phyloP scores from a whole-genome alignment of 2,797 vertebrate species.

The Halcyon leucocephala region DNA sequence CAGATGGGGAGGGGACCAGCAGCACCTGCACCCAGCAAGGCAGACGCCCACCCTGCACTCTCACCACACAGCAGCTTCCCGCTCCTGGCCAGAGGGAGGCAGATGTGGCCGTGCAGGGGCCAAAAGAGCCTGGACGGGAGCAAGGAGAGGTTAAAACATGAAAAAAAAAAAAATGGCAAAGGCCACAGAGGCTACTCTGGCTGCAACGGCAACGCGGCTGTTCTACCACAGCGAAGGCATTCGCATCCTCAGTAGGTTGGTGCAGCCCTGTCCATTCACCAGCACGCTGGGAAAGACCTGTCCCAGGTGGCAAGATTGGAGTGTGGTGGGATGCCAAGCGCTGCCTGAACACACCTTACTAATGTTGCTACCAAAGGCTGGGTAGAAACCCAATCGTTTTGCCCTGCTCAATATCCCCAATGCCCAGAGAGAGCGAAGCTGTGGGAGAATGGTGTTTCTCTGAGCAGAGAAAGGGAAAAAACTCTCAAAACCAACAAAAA shows the following conservation, averaged over 20 bases:
- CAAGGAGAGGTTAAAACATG: background rate
- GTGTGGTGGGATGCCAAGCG: background rate
- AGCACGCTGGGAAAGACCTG: background rate
- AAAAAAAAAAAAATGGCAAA: background rate
- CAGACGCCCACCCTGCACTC: fast-evolving
- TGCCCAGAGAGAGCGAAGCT: fast-evolving
- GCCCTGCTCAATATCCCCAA: background rate
- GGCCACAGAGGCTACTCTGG: background rate
- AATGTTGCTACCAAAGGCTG: background rate
- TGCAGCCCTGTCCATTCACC: background rate
- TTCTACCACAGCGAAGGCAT: background rate
- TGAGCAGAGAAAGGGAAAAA: background rate
- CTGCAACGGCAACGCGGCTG: fast-evolving
- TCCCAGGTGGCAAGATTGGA: fast-evolving
- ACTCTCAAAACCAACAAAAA: background rate
- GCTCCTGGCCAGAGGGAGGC: background rate
- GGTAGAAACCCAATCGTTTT: background rate
- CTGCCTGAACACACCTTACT: background rate
- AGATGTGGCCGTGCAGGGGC: background rate
- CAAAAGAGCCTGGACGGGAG: fast-evolving
- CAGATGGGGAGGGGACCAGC: constrained; percentile 44
- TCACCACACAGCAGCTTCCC: background rate
- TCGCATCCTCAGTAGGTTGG: background rate
- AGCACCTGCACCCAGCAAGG: background rate
- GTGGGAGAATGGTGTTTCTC: background rate